Evolutionary conservation across 2,888 invertebrate genomes (phyloP).

Genomic region (Antheraea yamamai): DNA sequence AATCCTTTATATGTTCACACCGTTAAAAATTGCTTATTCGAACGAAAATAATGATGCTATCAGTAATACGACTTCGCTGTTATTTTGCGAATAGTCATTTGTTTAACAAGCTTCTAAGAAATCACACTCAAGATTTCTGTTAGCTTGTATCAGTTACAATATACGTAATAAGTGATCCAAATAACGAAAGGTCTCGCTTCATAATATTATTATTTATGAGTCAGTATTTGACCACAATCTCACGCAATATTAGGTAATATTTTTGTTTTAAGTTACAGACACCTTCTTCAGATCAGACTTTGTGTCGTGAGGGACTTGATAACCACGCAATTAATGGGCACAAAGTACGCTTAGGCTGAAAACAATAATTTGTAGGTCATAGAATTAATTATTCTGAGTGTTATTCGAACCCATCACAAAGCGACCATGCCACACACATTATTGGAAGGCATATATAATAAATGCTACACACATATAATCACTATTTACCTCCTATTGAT

Average conservation of each 20-base stretch:
- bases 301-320: too few species aligned
- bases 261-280: not conserved
- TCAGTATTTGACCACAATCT: not conserved
- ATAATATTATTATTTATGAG: not conserved
- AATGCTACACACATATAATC: too few species aligned
- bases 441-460: too few species aligned
- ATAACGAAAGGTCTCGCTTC: not conserved
- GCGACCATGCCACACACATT: too few species aligned
- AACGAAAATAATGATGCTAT: not conserved
- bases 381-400: too few species aligned
- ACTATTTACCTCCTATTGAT: too few species aligned
- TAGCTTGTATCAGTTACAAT: not conserved
- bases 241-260: not conserved
- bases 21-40: not conserved
- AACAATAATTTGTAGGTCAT: too few species aligned
- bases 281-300: too few species aligned
- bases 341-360: too few species aligned
- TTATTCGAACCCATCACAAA: too few species aligned
- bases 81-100: not conserved
- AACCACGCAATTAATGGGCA: too few species aligned
- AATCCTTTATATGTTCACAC: not conserved
- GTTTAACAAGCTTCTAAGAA: conserved; percentile 2
- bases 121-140: not conserved
- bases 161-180: not conserved
- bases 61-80: not conserved